Conservation (phyloP, 2,113 vertebrate species). For the Alexandromys fortis region DNA sequence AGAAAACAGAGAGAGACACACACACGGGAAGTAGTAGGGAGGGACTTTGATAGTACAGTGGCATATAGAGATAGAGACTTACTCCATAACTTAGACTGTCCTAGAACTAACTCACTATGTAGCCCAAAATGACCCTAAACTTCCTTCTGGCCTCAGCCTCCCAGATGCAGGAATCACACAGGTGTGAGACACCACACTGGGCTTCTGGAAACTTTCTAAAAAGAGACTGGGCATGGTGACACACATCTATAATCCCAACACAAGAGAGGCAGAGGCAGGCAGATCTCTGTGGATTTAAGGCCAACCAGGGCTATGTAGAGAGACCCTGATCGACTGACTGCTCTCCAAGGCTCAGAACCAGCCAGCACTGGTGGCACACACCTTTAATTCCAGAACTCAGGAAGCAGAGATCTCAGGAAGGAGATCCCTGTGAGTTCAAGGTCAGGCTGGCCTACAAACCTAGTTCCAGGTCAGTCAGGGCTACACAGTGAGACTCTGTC, state of each 20-base stretch:
- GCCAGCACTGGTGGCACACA: background rate
- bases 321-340: background rate
- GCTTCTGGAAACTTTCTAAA: background rate
- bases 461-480: background rate
- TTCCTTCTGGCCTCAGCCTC: background rate
- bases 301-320: background rate
- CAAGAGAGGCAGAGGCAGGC: background rate
- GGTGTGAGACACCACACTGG: background rate
- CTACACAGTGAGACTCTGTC: background rate
- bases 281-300: background rate
- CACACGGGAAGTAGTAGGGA: background rate
- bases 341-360: background rate
- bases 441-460: background rate
- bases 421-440: background rate
- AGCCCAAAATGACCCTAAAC: background rate
- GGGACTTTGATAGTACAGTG: background rate
- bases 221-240: background rate
- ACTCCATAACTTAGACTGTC: background rate
- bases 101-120: background rate
- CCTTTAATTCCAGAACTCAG: background rate
- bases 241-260: background rate
- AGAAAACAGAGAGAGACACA: background rate
- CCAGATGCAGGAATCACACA: background rate
- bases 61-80: background rate
- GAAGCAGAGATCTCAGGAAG: background rate